Evolutionary conservation across 2,888 invertebrate genomes (phyloP), one percentile per base, ranked within the genome.

Genomic region (Saturnia japonica): DNA sequence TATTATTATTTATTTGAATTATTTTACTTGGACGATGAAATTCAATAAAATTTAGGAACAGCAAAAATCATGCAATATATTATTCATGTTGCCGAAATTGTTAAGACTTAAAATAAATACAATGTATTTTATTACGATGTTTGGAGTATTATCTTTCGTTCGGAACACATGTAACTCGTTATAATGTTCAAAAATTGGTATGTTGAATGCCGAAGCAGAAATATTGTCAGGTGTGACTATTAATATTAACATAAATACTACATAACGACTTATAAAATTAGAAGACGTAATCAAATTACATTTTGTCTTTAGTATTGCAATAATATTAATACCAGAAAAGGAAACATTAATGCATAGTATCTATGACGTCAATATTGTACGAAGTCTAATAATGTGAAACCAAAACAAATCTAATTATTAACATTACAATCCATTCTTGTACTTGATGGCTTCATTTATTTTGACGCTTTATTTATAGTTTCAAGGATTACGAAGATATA

Each of bases 381-480:
- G 9, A 40, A 64, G 62, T 40, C 60, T 25, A 60, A 25, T 19
- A 16, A 40, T 34, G 62, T 40, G 28, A 28, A 60, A 25, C 28
- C 60, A 60, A 60, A 60, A 60, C 28, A 25, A 60, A 60, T 60
- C 12, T 60, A 60, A 60, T 25, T 60, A 40, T 64, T 64, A 64
- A 34, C 62, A 64, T 40, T 64, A 34, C 6, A 64, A 64, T 34
- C 62, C 62, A 40, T 64, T 64, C 19, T 64, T 64, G 62, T 64
- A 64, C n/a, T 40, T 64, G 34, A 64, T 64, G 62, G 62, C 62
- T 40, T 64, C 40, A 64, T 64, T 64, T 64, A 64, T 64, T 34
- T 40, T 6, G 62, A 14, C 28, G 16, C 7, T 62, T 19, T 57
- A 57, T 57, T 57, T 57, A 57, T 57, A 57, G 25, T 25, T 57